phyloP scores from a whole-genome alignment of 2,113 vertebrate species.

The Kryptolebias marmoratus region DNA sequence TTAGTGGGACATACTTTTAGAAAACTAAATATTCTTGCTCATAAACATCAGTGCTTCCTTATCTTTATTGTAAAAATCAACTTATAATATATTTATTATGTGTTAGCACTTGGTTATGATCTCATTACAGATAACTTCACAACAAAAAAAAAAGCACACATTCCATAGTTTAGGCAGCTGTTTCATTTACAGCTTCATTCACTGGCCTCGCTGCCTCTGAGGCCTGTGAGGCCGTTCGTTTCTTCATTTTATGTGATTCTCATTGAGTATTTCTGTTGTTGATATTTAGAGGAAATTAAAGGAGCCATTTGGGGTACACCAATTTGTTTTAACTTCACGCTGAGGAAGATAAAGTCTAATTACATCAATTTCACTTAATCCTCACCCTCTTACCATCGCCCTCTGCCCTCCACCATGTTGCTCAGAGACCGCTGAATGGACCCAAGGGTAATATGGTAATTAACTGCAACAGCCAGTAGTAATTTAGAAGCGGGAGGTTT shows the following conservation, averaged over 20 bases:
- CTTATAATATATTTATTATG: no score
- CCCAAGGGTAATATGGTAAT: constrained; percentile 46
- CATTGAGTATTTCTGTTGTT: not conserved
- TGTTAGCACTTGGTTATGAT: no score
- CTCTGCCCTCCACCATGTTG: constrained; percentile 37
- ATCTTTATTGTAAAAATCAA: no score
- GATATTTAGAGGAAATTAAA: constrained; percentile 34
- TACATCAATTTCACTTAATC: constrained; percentile 57
- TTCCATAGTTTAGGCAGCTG: not conserved
- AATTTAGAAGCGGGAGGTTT: constrained; percentile 45
- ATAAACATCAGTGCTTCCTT: no score
- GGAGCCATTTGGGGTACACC: constrained; percentile 10
- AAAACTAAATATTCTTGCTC: no score
- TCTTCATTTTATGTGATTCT: not conserved
- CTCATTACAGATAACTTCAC: not conserved
- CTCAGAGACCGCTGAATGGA: constrained; percentile 24
- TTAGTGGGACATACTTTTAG: no score
- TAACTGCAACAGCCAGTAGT: constrained; percentile 43
- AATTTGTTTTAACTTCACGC: constrained; percentile 29
- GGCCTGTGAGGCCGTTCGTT: not conserved
- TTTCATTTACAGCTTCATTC: not conserved
- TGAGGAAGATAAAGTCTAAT: constrained; percentile 50
- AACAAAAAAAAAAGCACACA: not conserved
- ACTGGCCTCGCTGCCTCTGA: not conserved
- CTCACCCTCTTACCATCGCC: constrained; percentile 13